Conservation (phyloP, 2,888 invertebrate species). For the Phytoseiulus persimilis region DNA sequence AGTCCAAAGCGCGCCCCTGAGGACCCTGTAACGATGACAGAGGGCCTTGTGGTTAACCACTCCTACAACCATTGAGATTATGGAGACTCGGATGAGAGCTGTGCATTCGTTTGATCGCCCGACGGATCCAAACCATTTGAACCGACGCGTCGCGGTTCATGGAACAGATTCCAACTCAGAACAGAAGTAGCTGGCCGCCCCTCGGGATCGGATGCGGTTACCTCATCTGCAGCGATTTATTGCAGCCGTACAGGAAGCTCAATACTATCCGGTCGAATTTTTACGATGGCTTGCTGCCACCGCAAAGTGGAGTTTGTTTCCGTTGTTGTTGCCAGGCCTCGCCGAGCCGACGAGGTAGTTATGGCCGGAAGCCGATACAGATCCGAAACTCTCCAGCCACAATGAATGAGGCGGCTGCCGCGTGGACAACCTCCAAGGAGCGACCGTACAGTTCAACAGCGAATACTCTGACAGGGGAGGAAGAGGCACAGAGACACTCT, state of each 20-base stretch:
- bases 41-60: background rate
- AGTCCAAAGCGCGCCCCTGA: background rate
- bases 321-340: background rate
- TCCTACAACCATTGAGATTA: too few relatives aligned
- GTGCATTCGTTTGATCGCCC: too few relatives aligned
- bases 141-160: too few relatives aligned
- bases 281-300: background rate
- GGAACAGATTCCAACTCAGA: too few relatives aligned
- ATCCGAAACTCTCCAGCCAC: background rate
- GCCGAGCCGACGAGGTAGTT: background rate
- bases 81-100: too few relatives aligned
- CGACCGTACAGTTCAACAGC: background rate
- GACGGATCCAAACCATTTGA: too few relatives aligned
- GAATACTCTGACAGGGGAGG: background rate
- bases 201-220: background rate
- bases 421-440: background rate
- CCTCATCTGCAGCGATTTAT: background rate
- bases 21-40: background rate
- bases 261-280: background rate
- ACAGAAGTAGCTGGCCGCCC: background rate
- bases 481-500: too few relatives aligned
- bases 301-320: background rate
- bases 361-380: background rate
- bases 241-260: background rate
- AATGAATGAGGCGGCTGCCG: background rate